phyloP scores from a whole-genome alignment of 2,113 vertebrate species.

The Beaufortia kweichowensis region DNA sequence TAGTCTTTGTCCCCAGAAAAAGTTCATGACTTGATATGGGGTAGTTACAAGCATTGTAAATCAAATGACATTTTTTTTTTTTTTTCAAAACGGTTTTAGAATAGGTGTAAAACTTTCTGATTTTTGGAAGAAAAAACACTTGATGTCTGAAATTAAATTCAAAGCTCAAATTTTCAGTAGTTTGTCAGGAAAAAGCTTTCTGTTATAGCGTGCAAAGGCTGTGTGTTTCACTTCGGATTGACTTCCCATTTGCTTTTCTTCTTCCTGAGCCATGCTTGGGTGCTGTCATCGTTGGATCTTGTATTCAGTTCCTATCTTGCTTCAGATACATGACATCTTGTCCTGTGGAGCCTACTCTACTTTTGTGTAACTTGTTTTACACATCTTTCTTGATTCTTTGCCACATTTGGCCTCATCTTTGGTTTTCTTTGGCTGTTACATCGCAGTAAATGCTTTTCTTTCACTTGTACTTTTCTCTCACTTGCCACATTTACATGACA shows the following conservation, averaged over 20 bases:
- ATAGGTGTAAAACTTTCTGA: not conserved
- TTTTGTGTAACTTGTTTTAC: slow-evolving; percentile 35
- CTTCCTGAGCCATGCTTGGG: not conserved
- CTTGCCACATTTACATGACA: not conserved
- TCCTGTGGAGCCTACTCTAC: slow-evolving; percentile 13
- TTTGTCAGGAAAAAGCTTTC: not conserved
- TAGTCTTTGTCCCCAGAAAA: too few relatives aligned
- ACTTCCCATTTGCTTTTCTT: not conserved
- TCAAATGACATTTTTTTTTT: not conserved
- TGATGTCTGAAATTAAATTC: not conserved
- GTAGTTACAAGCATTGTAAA: not conserved
- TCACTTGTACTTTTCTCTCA: not conserved
- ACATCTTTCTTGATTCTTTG: slow-evolving; percentile 9
- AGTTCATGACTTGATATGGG: not conserved
- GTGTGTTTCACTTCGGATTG: not conserved
- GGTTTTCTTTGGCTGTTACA: slow-evolving; percentile 3
- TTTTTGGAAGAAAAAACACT: not conserved
- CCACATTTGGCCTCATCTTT: slow-evolving; percentile 18
- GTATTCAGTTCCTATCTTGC: not conserved
- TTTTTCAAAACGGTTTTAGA: not conserved
- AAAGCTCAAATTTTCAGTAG: not conserved
- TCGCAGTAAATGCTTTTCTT: not conserved
- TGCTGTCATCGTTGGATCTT: slow-evolving; percentile 6
- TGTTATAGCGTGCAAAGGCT: not conserved
- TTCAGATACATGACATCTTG: not conserved